These are phyloP conservation scores for Leptocoma aspasia DNA, from an alignment of 2,113 vertebrate species.

Conservation along the genomic window DNA sequence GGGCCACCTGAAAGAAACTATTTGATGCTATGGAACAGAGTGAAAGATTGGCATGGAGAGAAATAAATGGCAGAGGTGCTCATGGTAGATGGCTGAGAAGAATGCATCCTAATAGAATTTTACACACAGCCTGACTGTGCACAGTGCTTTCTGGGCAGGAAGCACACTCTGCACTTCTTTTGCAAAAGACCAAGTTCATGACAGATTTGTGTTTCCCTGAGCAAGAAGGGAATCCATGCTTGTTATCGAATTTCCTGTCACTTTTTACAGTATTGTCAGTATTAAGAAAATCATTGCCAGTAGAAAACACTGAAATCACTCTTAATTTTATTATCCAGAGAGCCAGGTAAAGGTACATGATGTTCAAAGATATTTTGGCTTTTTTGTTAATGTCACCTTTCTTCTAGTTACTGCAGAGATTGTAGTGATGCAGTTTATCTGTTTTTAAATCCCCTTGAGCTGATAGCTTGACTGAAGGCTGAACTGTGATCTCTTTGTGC, in stretches of 20 bases:
- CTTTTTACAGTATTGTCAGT: background rate
- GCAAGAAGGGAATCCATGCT: background rate
- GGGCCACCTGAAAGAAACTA: background rate
- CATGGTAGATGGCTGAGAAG: background rate
- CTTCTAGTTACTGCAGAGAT: background rate
- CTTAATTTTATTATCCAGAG: background rate
- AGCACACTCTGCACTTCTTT: background rate
- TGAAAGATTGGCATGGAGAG: background rate
- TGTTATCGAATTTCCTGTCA: background rate
- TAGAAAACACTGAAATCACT: background rate
- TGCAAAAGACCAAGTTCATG: background rate
- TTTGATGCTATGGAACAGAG: background rate
- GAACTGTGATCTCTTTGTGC: background rate
- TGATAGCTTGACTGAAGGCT: background rate
- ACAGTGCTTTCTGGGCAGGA: background rate
- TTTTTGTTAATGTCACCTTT: background rate
- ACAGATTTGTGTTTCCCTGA: background rate
- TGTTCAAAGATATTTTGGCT: background rate
- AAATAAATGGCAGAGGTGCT: background rate
- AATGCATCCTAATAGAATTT: background rate
- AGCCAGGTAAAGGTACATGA: background rate
- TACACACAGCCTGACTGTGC: background rate
- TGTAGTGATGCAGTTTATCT: background rate
- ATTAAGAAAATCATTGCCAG: background rate
- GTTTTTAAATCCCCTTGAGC: constrained; percentile 4